Evolutionary conservation across 2,113 vertebrate species (phyloP), one percentile per base, ranked within the genome.

Genomic region (Cairina moschata): DNA sequence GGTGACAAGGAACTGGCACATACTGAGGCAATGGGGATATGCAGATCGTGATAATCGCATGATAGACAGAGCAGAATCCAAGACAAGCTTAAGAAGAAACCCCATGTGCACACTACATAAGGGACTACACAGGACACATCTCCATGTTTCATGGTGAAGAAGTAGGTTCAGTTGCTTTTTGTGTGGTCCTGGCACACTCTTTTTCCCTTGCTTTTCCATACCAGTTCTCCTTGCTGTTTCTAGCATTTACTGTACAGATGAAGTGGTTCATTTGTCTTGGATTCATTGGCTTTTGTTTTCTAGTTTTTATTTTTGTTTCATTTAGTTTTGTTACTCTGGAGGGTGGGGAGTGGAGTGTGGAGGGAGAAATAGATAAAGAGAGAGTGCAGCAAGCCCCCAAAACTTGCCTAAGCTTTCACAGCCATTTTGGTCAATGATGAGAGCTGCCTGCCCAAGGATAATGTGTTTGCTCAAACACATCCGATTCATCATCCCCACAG

Each of bases 61-160:
- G 1, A 58, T 5, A 73, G 23, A 46, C 25, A 72, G 36, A 67
- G 16, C 6, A 65, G 13, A 29, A 29, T 5, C 4, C 13, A 40
- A 13, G 40, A 13, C 40, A 40, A 40, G 40, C 40, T 40, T 68
- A 68, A 22, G 34, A 60, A 85, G 62, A 59, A 74, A 69, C n/a
- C 6, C 4, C 1, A 0, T 23, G 9, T 46, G n/a, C 11, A 8
- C 21, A 58, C 26, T 34, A 18, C 11, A 8, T 62, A n/a, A 66
- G 13, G 32, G 10, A 50, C 21, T 63, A 68, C 10, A 10, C 7
- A 69, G 32, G 17, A 8, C 17, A 76, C n/a, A 46, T 46, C 28
- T 91, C 42, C 11, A 4, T 29, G 16, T 18, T 71, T 59, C 56
- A 58, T 31, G 38, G 60, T 2, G 2, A 77, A 66, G 8, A 36